Percentiles rank a stretch among this genome's conserved stretches.
Conservation (phyloP, 2,888 invertebrate species). For the Oscheius onirici region DNA sequence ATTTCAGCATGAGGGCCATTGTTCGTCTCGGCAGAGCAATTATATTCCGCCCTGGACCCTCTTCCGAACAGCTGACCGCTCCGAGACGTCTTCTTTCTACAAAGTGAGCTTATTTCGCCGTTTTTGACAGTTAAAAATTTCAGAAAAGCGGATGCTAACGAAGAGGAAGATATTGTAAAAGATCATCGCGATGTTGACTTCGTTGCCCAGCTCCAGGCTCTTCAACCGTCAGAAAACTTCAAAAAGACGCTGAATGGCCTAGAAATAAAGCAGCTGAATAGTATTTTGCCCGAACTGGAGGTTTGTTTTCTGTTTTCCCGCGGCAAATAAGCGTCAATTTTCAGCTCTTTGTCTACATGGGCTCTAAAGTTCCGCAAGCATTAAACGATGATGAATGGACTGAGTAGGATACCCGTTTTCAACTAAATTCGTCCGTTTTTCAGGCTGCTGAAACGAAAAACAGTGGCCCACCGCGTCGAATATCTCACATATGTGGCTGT, state of each 20-base stretch:
- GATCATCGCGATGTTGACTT: slow-evolving; percentile 4
- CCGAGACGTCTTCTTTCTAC: neutral
- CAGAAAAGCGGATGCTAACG: neutral
- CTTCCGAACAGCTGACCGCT: neutral
- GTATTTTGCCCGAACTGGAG: slow-evolving; percentile 40
- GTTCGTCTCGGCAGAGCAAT: neutral
- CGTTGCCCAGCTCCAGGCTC: neutral
- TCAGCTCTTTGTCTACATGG: slow-evolving; percentile 54
- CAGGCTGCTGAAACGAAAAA: slow-evolving; percentile 26
- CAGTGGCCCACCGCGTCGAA: slow-evolving; percentile 37
- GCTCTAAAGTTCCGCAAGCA: slow-evolving; percentile 41
- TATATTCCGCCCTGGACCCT: neutral
- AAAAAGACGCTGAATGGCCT: slow-evolving; percentile 17
- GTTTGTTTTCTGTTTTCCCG: neutral
- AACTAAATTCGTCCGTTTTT: neutral
- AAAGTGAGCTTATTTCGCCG: neutral
- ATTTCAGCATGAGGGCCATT: neutral
- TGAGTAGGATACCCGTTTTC: neutral
- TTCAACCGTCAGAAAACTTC: slow-evolving; percentile 34
- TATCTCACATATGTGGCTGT: slow-evolving; percentile 53
- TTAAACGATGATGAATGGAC: slow-evolving; percentile 52
- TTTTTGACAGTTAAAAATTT: neutral
- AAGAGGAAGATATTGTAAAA: neutral
- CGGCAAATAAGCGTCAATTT: neutral
- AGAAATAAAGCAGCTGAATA: slow-evolving; percentile 22